Base-by-base conservation (phyloP, 2,888 invertebrate species). In the Agrenia bidenticulata region DNA sequence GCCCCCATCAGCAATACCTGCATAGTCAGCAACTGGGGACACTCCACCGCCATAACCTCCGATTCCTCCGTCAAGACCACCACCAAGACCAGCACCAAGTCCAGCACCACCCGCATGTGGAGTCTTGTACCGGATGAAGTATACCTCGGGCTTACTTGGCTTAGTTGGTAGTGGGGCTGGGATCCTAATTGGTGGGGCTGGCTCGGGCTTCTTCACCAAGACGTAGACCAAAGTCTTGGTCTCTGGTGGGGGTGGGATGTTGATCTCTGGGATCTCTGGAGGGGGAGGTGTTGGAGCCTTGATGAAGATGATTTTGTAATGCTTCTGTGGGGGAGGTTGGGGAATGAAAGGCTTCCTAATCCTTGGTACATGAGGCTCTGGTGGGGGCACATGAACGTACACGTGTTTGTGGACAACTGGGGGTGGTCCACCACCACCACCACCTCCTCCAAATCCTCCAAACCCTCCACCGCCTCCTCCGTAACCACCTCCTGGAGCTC, bases 341-440 rank as follows among this genome's bases (percentile, higher is more conserved):
- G 84, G 84, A 4, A 82, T 81, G 76, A 89, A 86, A 64, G 87
- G 85, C 77, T 88, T 86, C 71, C 84, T 84, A 60, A 85, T 84
- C 77, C 86, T 84, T 78, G 86, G 84, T 78, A 88, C 87, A 5
- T 81, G 81, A n/a, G 88, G 90, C 81, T 92, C 91, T 84, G 89
- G 90, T 78, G 92, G 92, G 58, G 92, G 92, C 15, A 92, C 91
- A 80, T 92, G 92, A 4, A 92, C 92, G 84, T 92, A 92, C 11
- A 74, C 74, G 53, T 74, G 74, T 42, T 74, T 74, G 42, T 74
- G 74, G 59, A 92, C 86, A 45, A 90, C 88, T 62, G 90, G 89
- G 66, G 87, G 87, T 77, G 86, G 87, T 67, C 84, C 82, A 0
- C 89, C 89, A 0, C 82, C 81, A 13, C 63, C 66, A 2, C 51